These are phyloP conservation scores for Pediacus dermestoides DNA, from an alignment of 2,888 invertebrate genomes.

Conservation along the genomic window DNA sequence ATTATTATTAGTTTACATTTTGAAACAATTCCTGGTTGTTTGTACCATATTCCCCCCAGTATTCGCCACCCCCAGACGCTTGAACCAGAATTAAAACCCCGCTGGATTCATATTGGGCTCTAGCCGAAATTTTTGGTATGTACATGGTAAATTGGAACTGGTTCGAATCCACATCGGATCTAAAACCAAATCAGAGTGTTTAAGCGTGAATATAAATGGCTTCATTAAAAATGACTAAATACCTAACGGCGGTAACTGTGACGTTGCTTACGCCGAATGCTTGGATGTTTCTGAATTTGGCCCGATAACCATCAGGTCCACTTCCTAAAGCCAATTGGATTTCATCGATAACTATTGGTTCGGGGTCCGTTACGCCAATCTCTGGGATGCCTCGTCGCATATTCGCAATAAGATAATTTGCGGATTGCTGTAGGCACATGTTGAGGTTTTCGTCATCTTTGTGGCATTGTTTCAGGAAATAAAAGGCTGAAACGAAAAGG, in stretches of 20 bases:
- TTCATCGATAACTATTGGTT: constrained; percentile 79
- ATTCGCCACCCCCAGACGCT: constrained; percentile 82
- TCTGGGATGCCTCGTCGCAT: constrained; percentile 73
- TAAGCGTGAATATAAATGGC: background rate
- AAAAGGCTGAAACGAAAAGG: constrained; percentile 52
- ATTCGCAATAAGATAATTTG: constrained; percentile 69
- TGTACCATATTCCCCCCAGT: constrained; percentile 85
- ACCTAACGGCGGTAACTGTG: constrained; percentile 76
- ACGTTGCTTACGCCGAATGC: constrained; percentile 79
- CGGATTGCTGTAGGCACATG: constrained; percentile 68
- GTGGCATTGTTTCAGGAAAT: constrained; percentile 74
- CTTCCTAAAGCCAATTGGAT: constrained; percentile 74
- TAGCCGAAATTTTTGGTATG: constrained; percentile 75
- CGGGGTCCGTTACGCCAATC: constrained; percentile 67
- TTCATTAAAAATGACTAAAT: constrained; percentile 25
- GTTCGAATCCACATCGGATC: constrained; percentile 72
- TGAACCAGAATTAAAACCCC: constrained; percentile 76
- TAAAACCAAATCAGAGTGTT: constrained; percentile 49
- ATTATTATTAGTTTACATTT: constrained; percentile 4
- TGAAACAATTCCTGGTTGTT: background rate
- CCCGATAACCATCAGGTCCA: constrained; percentile 79
- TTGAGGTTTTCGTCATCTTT: constrained; percentile 67
- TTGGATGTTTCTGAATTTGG: constrained; percentile 74
- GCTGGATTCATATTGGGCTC: constrained; percentile 76
- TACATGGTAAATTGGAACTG: constrained; percentile 78